Evolutionary conservation across 2,888 invertebrate species (phyloP).

Genomic region (Cyaniris semiargus): DNA sequence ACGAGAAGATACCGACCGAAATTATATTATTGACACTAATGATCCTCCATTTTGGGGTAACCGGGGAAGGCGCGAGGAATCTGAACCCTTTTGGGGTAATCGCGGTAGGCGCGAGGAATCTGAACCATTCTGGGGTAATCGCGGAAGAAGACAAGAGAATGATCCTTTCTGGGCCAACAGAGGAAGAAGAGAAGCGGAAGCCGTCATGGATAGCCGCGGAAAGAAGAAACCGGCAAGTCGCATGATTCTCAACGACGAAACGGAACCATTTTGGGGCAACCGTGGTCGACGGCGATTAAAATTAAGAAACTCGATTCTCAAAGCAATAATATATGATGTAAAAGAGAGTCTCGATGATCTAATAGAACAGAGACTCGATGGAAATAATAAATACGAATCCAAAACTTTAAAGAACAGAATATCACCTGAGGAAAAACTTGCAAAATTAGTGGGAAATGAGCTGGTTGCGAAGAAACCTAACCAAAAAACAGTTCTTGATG

Average conservation of each 20-base stretch:
- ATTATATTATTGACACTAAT: constrained; percentile 25
- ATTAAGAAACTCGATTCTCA: constrained; percentile 55
- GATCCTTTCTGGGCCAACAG: constrained; percentile 57
- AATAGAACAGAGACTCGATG: constrained; percentile 48
- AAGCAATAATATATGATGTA: constrained; percentile 56
- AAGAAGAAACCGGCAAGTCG: constrained; percentile 45
- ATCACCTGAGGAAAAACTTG: constrained; percentile 15
- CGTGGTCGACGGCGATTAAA: constrained; percentile 55
- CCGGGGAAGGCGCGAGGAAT: constrained; percentile 55
- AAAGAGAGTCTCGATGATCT: constrained; percentile 56
- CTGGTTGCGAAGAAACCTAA: constrained; percentile 47
- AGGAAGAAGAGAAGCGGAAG: constrained; percentile 50
- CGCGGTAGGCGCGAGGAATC: constrained; percentile 55
- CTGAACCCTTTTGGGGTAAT: constrained; percentile 56
- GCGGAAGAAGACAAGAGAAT: constrained; percentile 56
- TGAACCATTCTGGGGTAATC: constrained; percentile 58
- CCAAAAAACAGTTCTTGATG: constrained; percentile 60
- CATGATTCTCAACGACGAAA: constrained; percentile 42
- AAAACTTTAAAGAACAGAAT: constrained; percentile 51
- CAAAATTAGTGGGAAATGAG: constrained; percentile 31
- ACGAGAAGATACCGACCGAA: constrained; percentile 44
- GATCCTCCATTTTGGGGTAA: constrained; percentile 59
- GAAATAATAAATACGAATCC: constrained; percentile 37
- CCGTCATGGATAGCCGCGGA: constrained; percentile 74
- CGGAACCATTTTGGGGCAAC: constrained; percentile 59